Conservation (phyloP, 64 coral and sea anemone genomes). For the Acropora yongei region DNA sequence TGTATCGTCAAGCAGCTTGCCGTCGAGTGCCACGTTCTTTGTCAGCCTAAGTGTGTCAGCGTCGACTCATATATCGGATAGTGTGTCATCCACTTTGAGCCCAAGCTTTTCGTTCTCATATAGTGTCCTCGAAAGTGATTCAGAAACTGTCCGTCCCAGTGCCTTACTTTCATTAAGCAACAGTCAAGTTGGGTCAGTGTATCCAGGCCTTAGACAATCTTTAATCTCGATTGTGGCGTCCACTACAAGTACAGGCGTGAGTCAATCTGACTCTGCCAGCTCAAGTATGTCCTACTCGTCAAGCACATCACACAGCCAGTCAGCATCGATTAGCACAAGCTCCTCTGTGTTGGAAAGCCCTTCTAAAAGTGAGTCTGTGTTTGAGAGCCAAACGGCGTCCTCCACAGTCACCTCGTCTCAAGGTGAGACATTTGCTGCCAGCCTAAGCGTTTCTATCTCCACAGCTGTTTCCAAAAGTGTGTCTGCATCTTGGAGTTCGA, state of each 20-base stretch:
- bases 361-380: neutral
- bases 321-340: too few species aligned
- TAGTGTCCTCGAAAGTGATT: too few species aligned
- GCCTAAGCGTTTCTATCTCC: neutral
- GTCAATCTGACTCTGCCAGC: neutral
- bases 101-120: too few species aligned
- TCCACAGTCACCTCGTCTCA: neutral
- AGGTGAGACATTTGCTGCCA: neutral
- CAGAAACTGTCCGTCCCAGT: too few species aligned
- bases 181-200: too few species aligned
- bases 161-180: too few species aligned
- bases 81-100: neutral
- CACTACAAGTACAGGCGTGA: neutral
- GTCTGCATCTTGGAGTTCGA: neutral
- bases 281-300: neutral
- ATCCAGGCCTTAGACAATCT: too few species aligned
- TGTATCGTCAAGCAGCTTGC: too few species aligned
- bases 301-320: neutral
- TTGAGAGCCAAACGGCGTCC: neutral
- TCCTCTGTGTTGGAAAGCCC: neutral
- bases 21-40: too few species aligned
- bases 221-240: neutral
- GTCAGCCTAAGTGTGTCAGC: too few species aligned
- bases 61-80: too few species aligned
- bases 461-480: neutral